Base-by-base conservation (phyloP, 2,113 vertebrate genomes). In the Rousettus leschenaultii region DNA sequence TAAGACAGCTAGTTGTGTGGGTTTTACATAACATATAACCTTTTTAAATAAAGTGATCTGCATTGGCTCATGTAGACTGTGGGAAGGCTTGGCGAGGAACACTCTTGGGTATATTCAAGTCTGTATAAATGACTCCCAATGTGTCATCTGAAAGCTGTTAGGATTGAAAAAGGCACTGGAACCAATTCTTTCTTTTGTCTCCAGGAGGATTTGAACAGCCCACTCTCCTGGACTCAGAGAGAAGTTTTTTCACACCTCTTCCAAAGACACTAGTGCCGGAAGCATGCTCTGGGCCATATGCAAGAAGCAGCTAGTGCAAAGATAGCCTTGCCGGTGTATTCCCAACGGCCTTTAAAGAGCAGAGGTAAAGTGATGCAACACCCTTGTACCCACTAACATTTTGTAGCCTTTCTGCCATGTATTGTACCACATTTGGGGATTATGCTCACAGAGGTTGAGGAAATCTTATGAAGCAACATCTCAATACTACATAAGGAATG, bases 71-170 rank as follows among this genome's bases (percentile, higher is more conserved):
- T 79, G 92, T 83, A 94, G 96, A 90, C 96, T 96, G 96, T 97
- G 97, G 97, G 97, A 98, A 98, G 96, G 93, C 93, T 98, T 98
- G 97, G 96, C 97, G 65, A 97, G 93, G 68, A 98, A 95, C 3
- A 28, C 85, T 96, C 91, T 93, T 82, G 97, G 97, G 97, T 97
- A 95, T 97, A 95, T 97, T 97, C 96, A 94, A 96, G 94, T 96
- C 94, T 97, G 97, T 97, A 95, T 97, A 97, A 98, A 97, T 97
- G 96, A 97, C 96, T 97, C 97, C 96, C 95, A 96, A 96, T 98
- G 95, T 98, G 97, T 97, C 97, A 98, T 98, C 97, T 70, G 95
- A 96, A 97, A 98, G 96, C 97, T 97, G 96, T 97, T 97, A 97
- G 88, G 97, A 97, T 97, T 97, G 97, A 97, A 98, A 98, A 98